Base-by-base conservation (phyloP, 2,797 vertebrate species). In the Nothura maculosa region DNA sequence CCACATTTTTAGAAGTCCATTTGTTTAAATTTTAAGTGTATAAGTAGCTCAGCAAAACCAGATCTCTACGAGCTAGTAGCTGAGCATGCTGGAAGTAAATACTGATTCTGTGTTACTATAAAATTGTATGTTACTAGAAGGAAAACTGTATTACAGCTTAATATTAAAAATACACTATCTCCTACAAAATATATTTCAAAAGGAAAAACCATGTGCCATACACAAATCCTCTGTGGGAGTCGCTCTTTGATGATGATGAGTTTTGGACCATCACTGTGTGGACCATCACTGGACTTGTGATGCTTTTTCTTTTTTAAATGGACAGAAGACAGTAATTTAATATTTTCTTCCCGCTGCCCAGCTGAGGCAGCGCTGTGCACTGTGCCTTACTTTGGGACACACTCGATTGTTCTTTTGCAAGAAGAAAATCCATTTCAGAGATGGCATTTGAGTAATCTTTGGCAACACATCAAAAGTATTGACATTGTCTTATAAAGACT, bases 151-250 rank as follows among this genome's bases (percentile, higher is more conserved):
- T 67, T 88, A 13, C 10, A 67, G 30, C 36, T 48, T 54, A 10
- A 28, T 38, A 38, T 38, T 38, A 38, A 38, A 38, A 38, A 38
- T 38, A 38, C 38, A 73, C 25, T 12, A 61, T 81, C 92, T 94
- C 81, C 62, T 80, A 67, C 77, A 90, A 95, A 92, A 85, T 79
- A 81, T 24, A 67, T 62, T 68, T 85, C 69, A 85, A 69, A 76
- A 60, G 42, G 62, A 17, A 62, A 63, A 94, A 77, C 40, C 85
- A 36, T 62, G 21, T 18, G 34, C 80, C 76, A 42, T 66, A 78
- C 50, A 6, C 78, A 61, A 89, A 60, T 20, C 38, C 58, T 60
- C 57, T 62, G 36, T 45, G 86, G 54, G 77, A 85, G 40, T 67
- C 20, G 16, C 9, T 68, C 9, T 66, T 93, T 73, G 60, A 87